These are phyloP conservation scores for Acyrthosiphon pisum DNA, from an alignment of 1,140 invertebrate genomes.

Conservation along the genomic window DNA sequence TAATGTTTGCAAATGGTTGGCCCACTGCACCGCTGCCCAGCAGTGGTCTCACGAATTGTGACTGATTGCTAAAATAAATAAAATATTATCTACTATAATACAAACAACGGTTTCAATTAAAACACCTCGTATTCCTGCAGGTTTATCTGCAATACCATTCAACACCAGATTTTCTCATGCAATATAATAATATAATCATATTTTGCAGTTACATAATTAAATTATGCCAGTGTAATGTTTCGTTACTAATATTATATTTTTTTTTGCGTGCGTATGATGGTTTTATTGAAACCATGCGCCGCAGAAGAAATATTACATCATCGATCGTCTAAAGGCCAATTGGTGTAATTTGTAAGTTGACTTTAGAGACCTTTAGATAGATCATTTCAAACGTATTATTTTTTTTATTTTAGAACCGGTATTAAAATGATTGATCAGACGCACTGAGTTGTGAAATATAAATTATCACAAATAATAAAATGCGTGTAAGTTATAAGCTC, in stretches of 20 bases:
- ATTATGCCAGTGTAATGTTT: background rate
- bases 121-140: background rate
- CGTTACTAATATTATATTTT: background rate
- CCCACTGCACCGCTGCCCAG: background rate
- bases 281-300: background rate
- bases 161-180: background rate
- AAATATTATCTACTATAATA: background rate
- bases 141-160: background rate
- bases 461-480: background rate
- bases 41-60: background rate
- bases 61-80: background rate
- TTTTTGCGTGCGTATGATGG: background rate
- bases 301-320: conserved; percentile 15
- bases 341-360: conserved; percentile 20
- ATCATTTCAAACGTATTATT: background rate
- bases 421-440: background rate
- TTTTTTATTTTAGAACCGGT: background rate
- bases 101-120: background rate
- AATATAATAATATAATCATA: background rate
- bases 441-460: background rate
- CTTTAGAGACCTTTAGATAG: background rate
- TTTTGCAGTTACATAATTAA: background rate
- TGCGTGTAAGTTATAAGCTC: background rate
- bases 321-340: conserved; percentile 19
- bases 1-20: background rate